These are phyloP conservation scores for Dasyornis broadbenti DNA, from an alignment of 2,113 vertebrate species.

Conservation along the genomic window DNA sequence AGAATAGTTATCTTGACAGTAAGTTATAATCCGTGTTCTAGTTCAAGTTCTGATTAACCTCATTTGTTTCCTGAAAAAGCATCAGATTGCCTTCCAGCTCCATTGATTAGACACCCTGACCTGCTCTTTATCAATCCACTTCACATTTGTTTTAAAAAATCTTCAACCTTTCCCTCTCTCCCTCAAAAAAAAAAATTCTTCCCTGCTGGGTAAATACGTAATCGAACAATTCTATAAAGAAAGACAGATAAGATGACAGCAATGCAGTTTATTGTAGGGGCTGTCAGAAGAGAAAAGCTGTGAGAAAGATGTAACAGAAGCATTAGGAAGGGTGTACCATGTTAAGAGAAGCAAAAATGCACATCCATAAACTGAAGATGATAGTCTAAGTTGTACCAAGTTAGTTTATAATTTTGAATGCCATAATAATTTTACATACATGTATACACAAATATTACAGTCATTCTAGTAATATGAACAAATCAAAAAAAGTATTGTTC, in stretches of 20 bases:
- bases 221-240: neutral
- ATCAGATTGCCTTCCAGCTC: neutral
- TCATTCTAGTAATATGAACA: neutral
- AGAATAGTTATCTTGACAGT: neutral
- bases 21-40: neutral
- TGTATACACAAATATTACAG: neutral
- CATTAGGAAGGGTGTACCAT: neutral
- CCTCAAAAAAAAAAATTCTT: neutral
- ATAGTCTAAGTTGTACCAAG: neutral
- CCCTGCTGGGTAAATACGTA: neutral
- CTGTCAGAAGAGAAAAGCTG: neutral
- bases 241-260: neutral
- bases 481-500: neutral
- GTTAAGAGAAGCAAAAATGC: neutral
- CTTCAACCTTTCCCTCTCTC: neutral
- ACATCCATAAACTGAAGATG: neutral
- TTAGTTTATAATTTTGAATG: neutral
- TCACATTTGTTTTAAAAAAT: neutral
- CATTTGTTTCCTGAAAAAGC: neutral
- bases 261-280: neutral
- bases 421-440: neutral
- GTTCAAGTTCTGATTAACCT: neutral
- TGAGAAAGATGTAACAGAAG: neutral
- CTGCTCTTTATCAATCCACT: neutral
- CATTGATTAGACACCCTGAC: neutral